phyloP scores from a whole-genome alignment of 2,113 vertebrate species.

The Oryzias curvinotus region DNA sequence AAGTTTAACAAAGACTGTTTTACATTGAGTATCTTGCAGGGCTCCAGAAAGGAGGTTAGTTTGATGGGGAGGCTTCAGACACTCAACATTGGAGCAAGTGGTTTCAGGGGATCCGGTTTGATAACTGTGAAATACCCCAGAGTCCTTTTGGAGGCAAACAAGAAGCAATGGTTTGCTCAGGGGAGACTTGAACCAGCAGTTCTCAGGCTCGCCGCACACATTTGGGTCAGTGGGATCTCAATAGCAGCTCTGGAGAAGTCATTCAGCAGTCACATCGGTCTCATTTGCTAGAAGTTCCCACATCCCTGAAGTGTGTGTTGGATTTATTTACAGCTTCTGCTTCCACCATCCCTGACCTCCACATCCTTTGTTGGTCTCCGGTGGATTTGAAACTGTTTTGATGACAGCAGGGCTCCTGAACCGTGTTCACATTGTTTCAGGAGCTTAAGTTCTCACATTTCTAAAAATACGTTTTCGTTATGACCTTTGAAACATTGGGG shows the following conservation, averaged over 20 bases:
- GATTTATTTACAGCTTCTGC: conserved; percentile 23
- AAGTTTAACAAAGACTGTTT: too few relatives aligned
- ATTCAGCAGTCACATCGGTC: conserved; percentile 16
- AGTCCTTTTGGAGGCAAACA: conserved; percentile 17
- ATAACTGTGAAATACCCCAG: conserved; percentile 13
- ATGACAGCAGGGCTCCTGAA: background rate
- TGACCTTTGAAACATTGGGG: too few relatives aligned
- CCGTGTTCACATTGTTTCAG: background rate
- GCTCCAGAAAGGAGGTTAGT: too few relatives aligned
- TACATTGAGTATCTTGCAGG: too few relatives aligned
- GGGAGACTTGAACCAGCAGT: conserved; percentile 14
- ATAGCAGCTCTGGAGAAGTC: conserved; percentile 24
- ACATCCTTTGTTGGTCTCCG: conserved; percentile 9
- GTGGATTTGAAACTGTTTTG: background rate
- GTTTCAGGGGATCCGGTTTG: conserved; percentile 46
- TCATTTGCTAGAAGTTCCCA: conserved; percentile 26
- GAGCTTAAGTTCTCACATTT: background rate
- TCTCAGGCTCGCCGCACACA: conserved; percentile 7
- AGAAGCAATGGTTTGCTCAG: conserved; percentile 5
- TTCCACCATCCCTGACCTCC: conserved; percentile 23
- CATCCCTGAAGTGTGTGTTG: conserved; percentile 27
- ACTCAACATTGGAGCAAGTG: conserved; percentile 15
- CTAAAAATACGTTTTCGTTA: background rate
- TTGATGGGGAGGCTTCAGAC: too few relatives aligned
- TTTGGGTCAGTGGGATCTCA: conserved; percentile 21